Evolutionary conservation across 2,888 invertebrate species (phyloP), one percentile per base, ranked within the genome.

Genomic region (Endomychus coccineus): DNA sequence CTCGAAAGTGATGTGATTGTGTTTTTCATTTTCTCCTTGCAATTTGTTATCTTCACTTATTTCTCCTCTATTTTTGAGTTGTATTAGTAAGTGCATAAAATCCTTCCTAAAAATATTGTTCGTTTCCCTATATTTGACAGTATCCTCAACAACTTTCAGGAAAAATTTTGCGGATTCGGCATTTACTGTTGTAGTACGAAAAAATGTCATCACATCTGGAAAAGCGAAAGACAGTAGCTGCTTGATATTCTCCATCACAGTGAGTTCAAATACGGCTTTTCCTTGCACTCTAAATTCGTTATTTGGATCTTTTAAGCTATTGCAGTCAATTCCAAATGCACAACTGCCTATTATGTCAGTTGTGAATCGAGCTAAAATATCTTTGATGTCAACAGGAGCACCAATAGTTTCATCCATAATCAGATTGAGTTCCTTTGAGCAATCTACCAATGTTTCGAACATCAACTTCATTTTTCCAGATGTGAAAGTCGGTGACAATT

Each of bases 71-170:
- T 62, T 67, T 44, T 62, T 64, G 28, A 63, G 41, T 12, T 68
- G 66, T 3, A 71, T 56, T 38, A 71, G 46, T 22, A 69, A 46
- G 39, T 73, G 68, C 14, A 75, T 52, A 39, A 71, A 74, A 45
- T 75, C 71, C 34, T 69, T 67, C 5, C 71, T 44, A 46, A 61
- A 50, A 1, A 63, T 36, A 3, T 56, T 49, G 36, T 56, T 49
- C 44, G 59, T 46, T 19, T 64, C 54, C 2, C 70, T 54, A 38
- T 58, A 60, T 1, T 58, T 54, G 2, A 70, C 58, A 0, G 67
- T 66, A 1, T 62, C 56, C 2, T 52, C 42, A 0, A 69, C 64
- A 25, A 64, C 44, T 6, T 55, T 49, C 30, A 46, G 19, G 21
- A 37, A 37, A 12, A 37, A 37, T 25, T 27, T 17, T 2, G 31